Base-by-base conservation (phyloP, 1,140 invertebrate genomes). In the Coenobita brevimanus region DNA sequence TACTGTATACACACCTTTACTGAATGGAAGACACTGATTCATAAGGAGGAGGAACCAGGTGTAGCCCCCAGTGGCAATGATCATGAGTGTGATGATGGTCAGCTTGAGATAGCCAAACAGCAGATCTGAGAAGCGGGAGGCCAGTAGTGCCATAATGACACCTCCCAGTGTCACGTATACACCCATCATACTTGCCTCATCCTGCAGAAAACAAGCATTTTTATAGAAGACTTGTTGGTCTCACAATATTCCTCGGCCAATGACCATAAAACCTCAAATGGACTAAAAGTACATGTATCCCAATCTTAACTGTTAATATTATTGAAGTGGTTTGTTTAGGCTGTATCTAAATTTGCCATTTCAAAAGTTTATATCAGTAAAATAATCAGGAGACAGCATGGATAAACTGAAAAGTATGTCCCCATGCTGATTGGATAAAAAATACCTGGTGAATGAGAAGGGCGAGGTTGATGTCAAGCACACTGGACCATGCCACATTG, bases 401-500 rank as follows among this genome's bases (percentile, higher is more conserved):
- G n/a, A n/a, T n/a, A n/a, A n/a, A n/a, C n/a, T n/a, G n/a, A n/a
- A n/a, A n/a, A n/a, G n/a, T n/a, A n/a, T n/a, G n/a, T n/a, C n/a
- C n/a, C n/a, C n/a, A n/a, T n/a, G n/a, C n/a, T n/a, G n/a, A n/a
- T n/a, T n/a, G n/a, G n/a, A n/a, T n/a, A n/a, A n/a, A n/a, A n/a
- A n/a, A 93, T 91, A 93, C 92, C 50, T 91, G 91, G 24, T 94
- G 91, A 54, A 90, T 91, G 24, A 92, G 86, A 41, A 91, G 90
- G 91, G 92, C 83, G 82, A 92, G 82, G 78, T 91, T 91, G 57
- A 93, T 92, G 79, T 93, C 92, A 1, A 94, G 91, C 62, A 93
- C 92, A 62, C 92, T 92, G 15, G 93, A 90, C 93, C 93, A 94
- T 0, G 92, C 92, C 76, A 92, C 92, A 73, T 92, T 92, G 0